These are phyloP conservation scores for Nemoura dubitans DNA, from an alignment of 2,888 invertebrate genomes.

Conservation along the genomic window DNA sequence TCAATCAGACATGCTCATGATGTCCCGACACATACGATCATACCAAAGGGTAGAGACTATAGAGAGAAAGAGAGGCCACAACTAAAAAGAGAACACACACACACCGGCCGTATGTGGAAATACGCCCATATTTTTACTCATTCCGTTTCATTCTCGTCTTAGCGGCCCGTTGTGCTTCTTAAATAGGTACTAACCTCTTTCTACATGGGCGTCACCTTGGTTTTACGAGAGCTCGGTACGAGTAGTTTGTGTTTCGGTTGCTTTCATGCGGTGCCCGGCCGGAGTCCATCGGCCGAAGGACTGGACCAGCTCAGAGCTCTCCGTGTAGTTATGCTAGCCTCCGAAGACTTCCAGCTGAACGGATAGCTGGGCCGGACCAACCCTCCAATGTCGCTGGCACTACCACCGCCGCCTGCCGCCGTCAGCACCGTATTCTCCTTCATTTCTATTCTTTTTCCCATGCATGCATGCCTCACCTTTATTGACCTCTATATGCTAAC, in stretches of 20 bases:
- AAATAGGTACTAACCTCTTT: conserved; percentile 43
- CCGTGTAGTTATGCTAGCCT: not conserved
- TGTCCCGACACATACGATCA: not conserved
- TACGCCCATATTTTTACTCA: conserved; percentile 38
- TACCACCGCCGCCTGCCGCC: conserved; percentile 21
- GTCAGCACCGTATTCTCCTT: conserved; percentile 13
- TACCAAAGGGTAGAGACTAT: not conserved
- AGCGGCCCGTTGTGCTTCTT: conserved; percentile 21
- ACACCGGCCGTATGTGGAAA: conserved; percentile 35
- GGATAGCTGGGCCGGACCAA: not conserved
- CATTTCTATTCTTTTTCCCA: conserved; percentile 39
- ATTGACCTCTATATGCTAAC: conserved; percentile 43
- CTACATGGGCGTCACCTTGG: conserved; percentile 44
- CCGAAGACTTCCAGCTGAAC: conserved; percentile 9
- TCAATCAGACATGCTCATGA: conserved; percentile 7
- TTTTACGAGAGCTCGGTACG: conserved; percentile 32
- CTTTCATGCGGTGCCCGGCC: conserved; percentile 37
- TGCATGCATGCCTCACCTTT: conserved; percentile 39
- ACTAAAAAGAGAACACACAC: not conserved
- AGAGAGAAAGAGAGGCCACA: not conserved
- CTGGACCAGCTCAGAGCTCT: not conserved
- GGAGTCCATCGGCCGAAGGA: conserved; percentile 2
- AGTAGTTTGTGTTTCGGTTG: conserved; percentile 38
- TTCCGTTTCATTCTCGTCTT: conserved; percentile 1
- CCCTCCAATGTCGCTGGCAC: not conserved